These are phyloP conservation scores for Macroglossus sobrinus DNA, from an alignment of 2,113 vertebrate genomes.

Conservation along the genomic window DNA sequence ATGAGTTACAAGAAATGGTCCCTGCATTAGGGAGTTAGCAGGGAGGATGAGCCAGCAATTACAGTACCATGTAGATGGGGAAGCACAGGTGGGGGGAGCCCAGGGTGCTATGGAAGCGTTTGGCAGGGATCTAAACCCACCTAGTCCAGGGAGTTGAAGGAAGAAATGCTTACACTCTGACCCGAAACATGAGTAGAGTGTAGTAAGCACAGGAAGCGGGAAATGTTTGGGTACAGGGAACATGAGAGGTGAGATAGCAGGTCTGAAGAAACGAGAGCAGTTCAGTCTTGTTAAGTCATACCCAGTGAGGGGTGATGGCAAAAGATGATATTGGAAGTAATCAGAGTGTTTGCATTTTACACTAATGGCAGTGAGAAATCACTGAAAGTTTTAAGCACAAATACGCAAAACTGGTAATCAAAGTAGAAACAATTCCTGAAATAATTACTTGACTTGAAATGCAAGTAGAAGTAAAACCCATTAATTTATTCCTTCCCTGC, in stretches of 20 bases:
- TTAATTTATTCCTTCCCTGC: not conserved
- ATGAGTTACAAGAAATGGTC: not conserved
- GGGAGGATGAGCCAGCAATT: not conserved
- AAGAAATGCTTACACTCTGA: not conserved
- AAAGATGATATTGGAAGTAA: not conserved
- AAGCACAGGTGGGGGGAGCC: not conserved
- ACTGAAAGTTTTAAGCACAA: not conserved
- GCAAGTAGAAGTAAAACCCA: not conserved
- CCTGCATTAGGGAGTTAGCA: not conserved
- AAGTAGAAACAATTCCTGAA: not conserved
- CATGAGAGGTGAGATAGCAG: not conserved
- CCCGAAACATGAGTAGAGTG: not conserved
- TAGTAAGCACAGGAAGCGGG: not conserved
- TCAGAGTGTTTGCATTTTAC: not conserved
- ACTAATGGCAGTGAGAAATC: not conserved
- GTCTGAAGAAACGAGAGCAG: not conserved
- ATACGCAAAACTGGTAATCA: not conserved
- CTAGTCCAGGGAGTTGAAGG: not conserved
- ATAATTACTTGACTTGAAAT: conserved; percentile 28
- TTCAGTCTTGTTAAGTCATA: not conserved
- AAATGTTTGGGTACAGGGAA: not conserved
- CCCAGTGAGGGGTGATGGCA: not conserved
- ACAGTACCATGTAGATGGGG: not conserved
- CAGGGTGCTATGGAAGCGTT: too few species aligned
- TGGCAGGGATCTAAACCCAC: not conserved